Conservation (phyloP, 53 echinoderm and acorn worm genomes). For the Luidia sarsii region DNA sequence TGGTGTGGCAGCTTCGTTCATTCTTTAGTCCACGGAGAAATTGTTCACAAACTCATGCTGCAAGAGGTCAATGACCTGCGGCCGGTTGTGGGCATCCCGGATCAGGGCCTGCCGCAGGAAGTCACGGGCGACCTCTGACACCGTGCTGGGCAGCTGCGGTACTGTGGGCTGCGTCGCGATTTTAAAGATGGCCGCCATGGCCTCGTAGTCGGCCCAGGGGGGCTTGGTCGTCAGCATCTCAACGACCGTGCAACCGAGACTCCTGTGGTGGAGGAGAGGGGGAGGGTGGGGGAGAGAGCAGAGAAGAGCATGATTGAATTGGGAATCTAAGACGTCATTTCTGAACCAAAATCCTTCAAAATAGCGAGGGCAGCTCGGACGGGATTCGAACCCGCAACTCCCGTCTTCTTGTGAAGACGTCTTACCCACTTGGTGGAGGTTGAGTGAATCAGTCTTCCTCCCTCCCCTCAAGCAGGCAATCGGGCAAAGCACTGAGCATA, state of each 20-base stretch:
- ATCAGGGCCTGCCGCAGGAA: constrained; percentile 74
- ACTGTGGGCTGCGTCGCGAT: constrained; percentile 87
- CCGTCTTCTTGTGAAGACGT: background rate
- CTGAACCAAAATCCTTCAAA: too few species aligned
- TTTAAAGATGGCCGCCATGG: constrained; percentile 99
- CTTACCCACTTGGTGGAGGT: background rate
- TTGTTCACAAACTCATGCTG: constrained; percentile 84
- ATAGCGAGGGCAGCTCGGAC: too few species aligned
- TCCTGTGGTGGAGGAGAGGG: too few species aligned
- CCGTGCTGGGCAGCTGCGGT: constrained; percentile 72
- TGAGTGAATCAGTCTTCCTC: too few species aligned
- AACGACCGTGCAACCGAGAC: constrained; percentile 96
- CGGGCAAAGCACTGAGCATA: too few species aligned
- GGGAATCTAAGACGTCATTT: background rate
- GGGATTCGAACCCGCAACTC: too few species aligned
- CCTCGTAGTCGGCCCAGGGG: constrained; percentile 95
- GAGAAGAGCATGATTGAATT: background rate
- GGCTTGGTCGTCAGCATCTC: constrained; percentile 98
- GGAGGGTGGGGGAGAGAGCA: too few species aligned
- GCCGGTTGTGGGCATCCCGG: constrained; percentile 73
- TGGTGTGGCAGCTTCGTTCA: too few species aligned
- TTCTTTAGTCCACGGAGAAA: constrained; percentile 62
- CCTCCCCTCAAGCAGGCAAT: too few species aligned
- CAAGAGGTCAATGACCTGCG: constrained; percentile 69
- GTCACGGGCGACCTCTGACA: constrained; percentile 72